These are phyloP conservation scores for Labrus mixtus DNA, from an alignment of 2,113 vertebrate genomes.

Conservation along the genomic window DNA sequence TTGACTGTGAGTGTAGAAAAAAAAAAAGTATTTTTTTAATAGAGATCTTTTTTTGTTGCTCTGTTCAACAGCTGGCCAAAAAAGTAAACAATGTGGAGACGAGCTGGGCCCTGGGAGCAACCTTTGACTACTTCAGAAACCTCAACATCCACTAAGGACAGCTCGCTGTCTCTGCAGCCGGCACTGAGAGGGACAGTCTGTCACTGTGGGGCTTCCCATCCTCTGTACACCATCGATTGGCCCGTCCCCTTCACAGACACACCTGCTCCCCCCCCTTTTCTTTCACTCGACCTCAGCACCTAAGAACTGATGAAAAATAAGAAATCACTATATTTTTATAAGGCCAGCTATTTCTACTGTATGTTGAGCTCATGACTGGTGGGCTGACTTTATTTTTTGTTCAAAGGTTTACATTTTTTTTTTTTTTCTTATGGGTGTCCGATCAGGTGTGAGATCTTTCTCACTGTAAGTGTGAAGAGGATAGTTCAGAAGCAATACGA, in stretches of 20 bases:
- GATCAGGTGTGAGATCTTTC: constrained; percentile 66
- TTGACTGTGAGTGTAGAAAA: neutral
- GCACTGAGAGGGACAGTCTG: constrained; percentile 74
- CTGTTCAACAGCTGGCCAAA: constrained; percentile 89
- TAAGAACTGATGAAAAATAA: constrained; percentile 74
- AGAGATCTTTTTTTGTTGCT: constrained; percentile 37
- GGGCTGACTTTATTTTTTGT: constrained; percentile 75
- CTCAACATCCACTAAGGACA: constrained; percentile 85
- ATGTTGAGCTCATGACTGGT: constrained; percentile 76
- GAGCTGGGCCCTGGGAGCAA: constrained; percentile 96
- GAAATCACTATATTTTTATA: constrained; percentile 85
- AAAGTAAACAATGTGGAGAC: constrained; percentile 98
- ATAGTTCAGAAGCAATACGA: constrained; percentile 54
- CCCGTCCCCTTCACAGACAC: constrained; percentile 47
- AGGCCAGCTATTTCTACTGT: constrained; percentile 86
- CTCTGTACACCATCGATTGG: constrained; percentile 38
- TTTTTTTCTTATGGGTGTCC: constrained; percentile 59
- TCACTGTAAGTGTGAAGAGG: constrained; percentile 51
- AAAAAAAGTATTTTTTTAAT: constrained; percentile 1
- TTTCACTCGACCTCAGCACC: constrained; percentile 59
- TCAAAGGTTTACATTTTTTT: constrained; percentile 78
- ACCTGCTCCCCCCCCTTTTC: constrained; percentile 37
- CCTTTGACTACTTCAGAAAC: constrained; percentile 93
- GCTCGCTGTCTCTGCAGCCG: constrained; percentile 61
- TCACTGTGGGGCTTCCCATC: constrained; percentile 62